Evolutionary conservation across 2,113 vertebrate genomes (phyloP), one percentile per base, ranked within the genome.

Genomic region (Alouatta palliata): DNA sequence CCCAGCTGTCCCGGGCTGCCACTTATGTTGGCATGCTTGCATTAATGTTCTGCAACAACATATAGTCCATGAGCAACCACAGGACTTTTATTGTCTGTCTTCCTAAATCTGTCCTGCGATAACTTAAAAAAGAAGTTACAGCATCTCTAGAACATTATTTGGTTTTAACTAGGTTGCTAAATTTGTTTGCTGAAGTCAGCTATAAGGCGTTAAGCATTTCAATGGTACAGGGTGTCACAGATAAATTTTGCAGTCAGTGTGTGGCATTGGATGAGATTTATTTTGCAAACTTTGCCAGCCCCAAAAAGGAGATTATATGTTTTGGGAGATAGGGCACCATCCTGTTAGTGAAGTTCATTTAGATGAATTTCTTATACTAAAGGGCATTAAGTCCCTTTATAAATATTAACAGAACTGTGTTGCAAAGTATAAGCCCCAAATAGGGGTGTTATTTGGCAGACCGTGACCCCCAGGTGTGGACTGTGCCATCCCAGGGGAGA

Each of bases 161-260:
- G 90, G 79, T 90, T 86, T 87, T 83, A 89, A 95, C 61, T 43
- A 52, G 88, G 87, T 49, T 93, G 96, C 94, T 95, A 94, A 68
- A 93, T 87, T 25, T 54, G 80, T 49, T 89, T 97, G 95, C 95
- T 94, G 95, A 95, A 86, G 80, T 92, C 95, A 94, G 86, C 90
- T 92, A 0, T 19, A 47, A 58, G 73, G 58, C 45, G 9, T 45
- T 45, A 87, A 54, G 95, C 66, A 82, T 58, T 86, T 94, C 87
- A 83, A 5, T 23, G 83, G 90, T 35, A 9, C 58, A 32, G 88
- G 82, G 70, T 32, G 54, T 68, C 43, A 1, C 5, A 47, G 73
- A 68, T 40, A 89, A 98, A 92, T 82, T 87, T 88, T 66, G 27
- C 17, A 4, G 52, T n/a, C 81, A 27, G 47, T 49, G 61, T 52